phyloP scores from a whole-genome alignment of 2,888 invertebrate genomes.

The Dorcus hopei region DNA sequence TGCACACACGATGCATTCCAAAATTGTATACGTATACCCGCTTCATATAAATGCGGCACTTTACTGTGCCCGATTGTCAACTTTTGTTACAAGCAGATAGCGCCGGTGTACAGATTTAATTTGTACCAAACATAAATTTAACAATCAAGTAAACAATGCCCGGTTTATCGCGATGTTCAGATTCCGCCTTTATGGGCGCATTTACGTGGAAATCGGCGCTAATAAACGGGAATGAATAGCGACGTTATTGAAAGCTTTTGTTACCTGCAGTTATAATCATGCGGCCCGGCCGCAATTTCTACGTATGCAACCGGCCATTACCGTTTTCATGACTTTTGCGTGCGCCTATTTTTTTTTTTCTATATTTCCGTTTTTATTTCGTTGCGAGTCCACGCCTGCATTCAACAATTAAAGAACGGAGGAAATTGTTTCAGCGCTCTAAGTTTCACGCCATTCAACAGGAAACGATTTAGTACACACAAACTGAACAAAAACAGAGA shows the following conservation, averaged over 20 bases:
- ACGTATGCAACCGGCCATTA: not conserved
- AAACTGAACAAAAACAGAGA: too few species aligned
- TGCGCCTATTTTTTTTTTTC: too few species aligned
- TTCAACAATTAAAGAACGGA: too few species aligned
- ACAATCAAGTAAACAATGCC: slow-evolving; percentile 51
- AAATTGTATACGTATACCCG: slow-evolving; percentile 21
- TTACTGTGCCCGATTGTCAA: slow-evolving; percentile 43
- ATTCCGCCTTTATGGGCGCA: slow-evolving; percentile 50
- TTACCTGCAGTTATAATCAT: slow-evolving; percentile 16
- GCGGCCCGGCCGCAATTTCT: slow-evolving; percentile 13
- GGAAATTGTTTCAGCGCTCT: too few species aligned
- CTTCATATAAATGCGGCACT: slow-evolving; percentile 24
- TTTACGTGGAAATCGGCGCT: slow-evolving; percentile 47
- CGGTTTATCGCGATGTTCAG: slow-evolving; percentile 51
- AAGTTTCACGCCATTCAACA: too few species aligned
- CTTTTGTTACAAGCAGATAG: slow-evolving; percentile 46
- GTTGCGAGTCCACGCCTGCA: too few species aligned
- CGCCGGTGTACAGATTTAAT: slow-evolving; percentile 46
- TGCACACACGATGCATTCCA: too few species aligned
- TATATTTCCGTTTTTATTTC: too few species aligned
- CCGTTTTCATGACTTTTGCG: not conserved
- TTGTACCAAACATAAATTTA: slow-evolving; percentile 52
- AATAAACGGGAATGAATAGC: slow-evolving; percentile 48
- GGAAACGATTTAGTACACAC: too few species aligned
- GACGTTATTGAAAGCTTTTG: slow-evolving; percentile 22